A percentile compares a stretch with the other conserved stretches of the same genome.
Conservation (phyloP, 2,113 vertebrate genomes). For the Prochilodus magdalenae region DNA sequence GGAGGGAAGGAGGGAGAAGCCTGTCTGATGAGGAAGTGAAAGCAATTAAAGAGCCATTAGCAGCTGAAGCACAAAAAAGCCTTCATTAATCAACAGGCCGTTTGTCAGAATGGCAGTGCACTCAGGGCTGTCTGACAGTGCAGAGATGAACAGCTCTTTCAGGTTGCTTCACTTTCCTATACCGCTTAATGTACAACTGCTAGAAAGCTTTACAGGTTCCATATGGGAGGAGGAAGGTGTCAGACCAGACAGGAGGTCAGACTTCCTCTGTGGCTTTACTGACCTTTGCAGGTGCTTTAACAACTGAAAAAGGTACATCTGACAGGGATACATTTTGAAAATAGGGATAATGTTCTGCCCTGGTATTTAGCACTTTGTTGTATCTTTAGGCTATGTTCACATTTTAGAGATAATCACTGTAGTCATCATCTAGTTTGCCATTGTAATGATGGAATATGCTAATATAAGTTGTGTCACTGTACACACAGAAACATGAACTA, state of each 20-base stretch:
- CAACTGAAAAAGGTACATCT: neutral
- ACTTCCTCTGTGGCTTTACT: neutral
- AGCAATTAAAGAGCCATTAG: conserved; percentile 79
- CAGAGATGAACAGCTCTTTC: conserved; percentile 52
- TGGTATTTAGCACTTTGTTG: too few relatives aligned
- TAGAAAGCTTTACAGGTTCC: neutral
- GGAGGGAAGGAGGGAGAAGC: conserved; percentile 10
- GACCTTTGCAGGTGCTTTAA: neutral
- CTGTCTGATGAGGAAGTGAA: conserved; percentile 63
- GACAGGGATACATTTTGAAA: too few relatives aligned
- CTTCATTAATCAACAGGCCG: conserved; percentile 72
- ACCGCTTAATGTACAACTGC: neutral
- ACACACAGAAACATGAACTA: too few relatives aligned
- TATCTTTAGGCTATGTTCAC: too few relatives aligned
- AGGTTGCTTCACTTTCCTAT: neutral
- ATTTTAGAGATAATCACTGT: too few relatives aligned
- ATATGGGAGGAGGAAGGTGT: neutral
- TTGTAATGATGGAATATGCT: too few relatives aligned
- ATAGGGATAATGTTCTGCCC: too few relatives aligned
- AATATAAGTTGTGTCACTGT: too few relatives aligned
- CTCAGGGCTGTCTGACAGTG: conserved; percentile 55
- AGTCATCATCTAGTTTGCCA: too few relatives aligned
- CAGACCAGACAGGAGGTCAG: neutral
- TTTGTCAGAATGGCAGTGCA: conserved; percentile 60
- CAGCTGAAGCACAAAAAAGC: conserved; percentile 66